Percentiles rank a stretch among this genome's conserved stretches.
Evolutionary conservation across 2,888 invertebrate genomes (phyloP).

Genomic region (Caenorhabditis sulstoni): DNA sequence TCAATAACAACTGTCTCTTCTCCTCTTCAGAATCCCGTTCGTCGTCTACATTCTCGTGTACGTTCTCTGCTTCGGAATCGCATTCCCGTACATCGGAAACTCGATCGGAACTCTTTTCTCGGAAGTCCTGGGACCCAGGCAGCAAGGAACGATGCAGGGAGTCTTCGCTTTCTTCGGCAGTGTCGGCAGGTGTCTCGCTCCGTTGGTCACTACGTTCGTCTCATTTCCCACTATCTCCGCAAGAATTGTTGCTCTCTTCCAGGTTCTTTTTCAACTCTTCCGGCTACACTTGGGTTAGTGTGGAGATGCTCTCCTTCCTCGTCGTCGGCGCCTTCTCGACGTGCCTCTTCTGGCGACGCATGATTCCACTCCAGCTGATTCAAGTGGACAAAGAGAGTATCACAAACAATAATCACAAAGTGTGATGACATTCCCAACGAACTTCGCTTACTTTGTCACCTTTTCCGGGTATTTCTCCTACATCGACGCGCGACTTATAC

Average conservation of each 20-base stretch:
- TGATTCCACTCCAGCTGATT: conserved; percentile 47
- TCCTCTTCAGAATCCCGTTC: conserved; percentile 51
- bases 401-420: conserved; percentile 38
- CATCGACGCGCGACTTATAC: conserved; percentile 11
- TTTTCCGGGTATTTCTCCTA: conserved; percentile 37
- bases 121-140: conserved; percentile 66
- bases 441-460: conserved; percentile 24
- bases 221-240: neutral
- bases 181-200: conserved; percentile 60
- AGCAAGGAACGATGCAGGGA: conserved; percentile 69
- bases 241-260: neutral
- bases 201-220: conserved; percentile 56
- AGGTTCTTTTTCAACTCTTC: conserved; percentile 58
- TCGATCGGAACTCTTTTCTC: conserved; percentile 64
- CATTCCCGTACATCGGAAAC: conserved; percentile 64
- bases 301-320: conserved; percentile 48
- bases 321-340: conserved; percentile 43
- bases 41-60: conserved; percentile 58
- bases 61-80: conserved; percentile 61
- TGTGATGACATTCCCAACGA: conserved; percentile 25
- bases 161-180: conserved; percentile 60
- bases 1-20: neutral
- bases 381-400: conserved; percentile 25
- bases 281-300: conserved; percentile 59
- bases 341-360: conserved; percentile 35